These are phyloP conservation scores for Leptopilina drosophilae DNA, from an alignment of 2,888 invertebrate genomes.

Conservation along the genomic window DNA sequence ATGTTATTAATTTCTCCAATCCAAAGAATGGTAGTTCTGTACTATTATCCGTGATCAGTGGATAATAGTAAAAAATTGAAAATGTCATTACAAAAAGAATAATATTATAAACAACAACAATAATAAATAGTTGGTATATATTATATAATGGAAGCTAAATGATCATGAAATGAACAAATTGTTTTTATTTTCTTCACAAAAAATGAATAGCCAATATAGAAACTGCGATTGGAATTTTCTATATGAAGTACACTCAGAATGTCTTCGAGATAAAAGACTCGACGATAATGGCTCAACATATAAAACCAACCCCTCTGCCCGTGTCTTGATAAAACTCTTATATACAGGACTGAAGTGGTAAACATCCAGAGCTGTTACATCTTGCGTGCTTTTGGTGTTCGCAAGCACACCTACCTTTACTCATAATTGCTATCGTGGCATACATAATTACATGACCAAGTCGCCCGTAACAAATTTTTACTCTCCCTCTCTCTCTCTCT, in stretches of 20 bases:
- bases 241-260: neutral
- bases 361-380: conserved; percentile 26
- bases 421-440: conserved; percentile 38
- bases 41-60: too few species aligned
- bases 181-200: too few species aligned
- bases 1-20: too few species aligned
- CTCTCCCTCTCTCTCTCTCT: neutral
- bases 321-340: conserved; percentile 22
- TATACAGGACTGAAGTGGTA: conserved; percentile 14
- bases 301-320: neutral
- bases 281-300: conserved; percentile 15
- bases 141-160: too few species aligned
- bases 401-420: conserved; percentile 10
- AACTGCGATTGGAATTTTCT: neutral
- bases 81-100: too few species aligned
- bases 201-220: too few species aligned
- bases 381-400: conserved; percentile 33
- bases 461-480: conserved; percentile 29
- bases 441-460: conserved; percentile 33
- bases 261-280: conserved; percentile 23
- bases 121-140: too few species aligned
- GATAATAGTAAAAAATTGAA: too few species aligned
- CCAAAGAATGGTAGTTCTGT: too few species aligned
- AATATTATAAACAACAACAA: too few species aligned
- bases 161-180: too few species aligned